Conservation (phyloP, 92 coral and sea anemone species). For the Siderastrea siderea region DNA sequence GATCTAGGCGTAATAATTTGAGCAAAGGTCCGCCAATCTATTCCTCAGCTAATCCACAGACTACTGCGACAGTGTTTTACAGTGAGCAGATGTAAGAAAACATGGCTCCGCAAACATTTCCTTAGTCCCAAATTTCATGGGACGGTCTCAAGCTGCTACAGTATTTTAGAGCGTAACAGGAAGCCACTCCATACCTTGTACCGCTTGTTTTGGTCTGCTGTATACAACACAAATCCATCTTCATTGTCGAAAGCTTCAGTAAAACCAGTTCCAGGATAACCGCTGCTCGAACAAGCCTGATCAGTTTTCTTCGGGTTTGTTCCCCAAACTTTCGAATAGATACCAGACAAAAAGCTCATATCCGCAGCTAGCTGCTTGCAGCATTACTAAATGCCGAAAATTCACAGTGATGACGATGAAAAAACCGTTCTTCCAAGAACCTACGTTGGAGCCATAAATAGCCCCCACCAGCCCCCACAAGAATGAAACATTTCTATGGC, state of each 20-base stretch:
- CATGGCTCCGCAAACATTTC: too few relatives aligned
- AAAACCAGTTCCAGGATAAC: not conserved
- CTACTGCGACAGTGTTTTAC: too few relatives aligned
- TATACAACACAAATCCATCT: constrained; percentile 79
- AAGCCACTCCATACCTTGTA: constrained; percentile 21
- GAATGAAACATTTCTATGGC: not conserved
- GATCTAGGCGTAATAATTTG: too few relatives aligned
- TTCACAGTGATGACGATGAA: not conserved
- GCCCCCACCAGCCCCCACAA: not conserved
- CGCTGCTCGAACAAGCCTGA: not conserved
- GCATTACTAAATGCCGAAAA: constrained; percentile 12
- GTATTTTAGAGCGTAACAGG: not conserved
- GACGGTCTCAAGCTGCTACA: not conserved
- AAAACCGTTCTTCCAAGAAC: not conserved
- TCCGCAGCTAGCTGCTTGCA: constrained; percentile 22
- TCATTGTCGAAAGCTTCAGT: constrained; percentile 67
- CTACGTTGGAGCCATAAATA: constrained; percentile 8
- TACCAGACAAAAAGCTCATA: constrained; percentile 76
- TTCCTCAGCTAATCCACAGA: too few relatives aligned
- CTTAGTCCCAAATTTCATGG: too few relatives aligned
- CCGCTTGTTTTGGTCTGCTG: constrained; percentile 38
- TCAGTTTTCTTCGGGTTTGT: constrained; percentile 26
- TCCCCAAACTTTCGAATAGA: constrained; percentile 64
- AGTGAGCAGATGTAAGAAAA: too few relatives aligned
- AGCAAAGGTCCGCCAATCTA: too few relatives aligned